These are phyloP conservation scores for Sisor rabdophorus DNA, from an alignment of 2,113 vertebrate species.

Conservation along the genomic window DNA sequence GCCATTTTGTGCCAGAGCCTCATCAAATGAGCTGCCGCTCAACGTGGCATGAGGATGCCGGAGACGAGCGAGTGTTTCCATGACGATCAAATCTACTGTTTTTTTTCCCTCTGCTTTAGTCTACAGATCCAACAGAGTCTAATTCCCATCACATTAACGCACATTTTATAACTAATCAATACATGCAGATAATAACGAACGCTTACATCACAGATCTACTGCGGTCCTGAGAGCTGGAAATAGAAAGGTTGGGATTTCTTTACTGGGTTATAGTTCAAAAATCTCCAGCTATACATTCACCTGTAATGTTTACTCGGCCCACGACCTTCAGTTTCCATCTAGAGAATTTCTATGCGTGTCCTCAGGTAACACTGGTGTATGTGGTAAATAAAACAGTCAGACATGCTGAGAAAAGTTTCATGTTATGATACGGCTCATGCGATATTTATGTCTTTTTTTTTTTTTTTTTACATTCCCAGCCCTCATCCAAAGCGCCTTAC, in stretches of 20 bases:
- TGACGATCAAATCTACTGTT: conserved; percentile 60
- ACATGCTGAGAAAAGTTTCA: not conserved
- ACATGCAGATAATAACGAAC: not conserved
- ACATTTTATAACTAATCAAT: conserved; percentile 23
- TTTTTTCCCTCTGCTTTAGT: conserved; percentile 52
- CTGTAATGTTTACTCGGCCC: not conserved
- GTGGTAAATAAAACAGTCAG: not conserved
- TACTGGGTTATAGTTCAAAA: not conserved
- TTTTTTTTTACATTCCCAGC: not conserved
- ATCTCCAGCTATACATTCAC: not conserved
- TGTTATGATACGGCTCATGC: not conserved
- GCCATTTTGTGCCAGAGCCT: conserved; percentile 47
- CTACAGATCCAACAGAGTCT: conserved; percentile 49
- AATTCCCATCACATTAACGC: conserved; percentile 7
- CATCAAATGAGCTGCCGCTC: conserved; percentile 57
- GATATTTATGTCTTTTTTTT: not conserved
- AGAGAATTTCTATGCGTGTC: not conserved
- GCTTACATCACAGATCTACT: not conserved
- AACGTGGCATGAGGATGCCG: conserved; percentile 33
- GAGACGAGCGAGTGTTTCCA: conserved; percentile 61
- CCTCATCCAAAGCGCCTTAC: no score
- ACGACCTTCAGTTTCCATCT: not conserved
- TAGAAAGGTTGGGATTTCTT: not conserved
- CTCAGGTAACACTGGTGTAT: not conserved
- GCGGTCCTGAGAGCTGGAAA: not conserved